Evolutionary conservation across 1,140 invertebrate species (phyloP).

Genomic region (Drosophila kurseongensis): DNA sequence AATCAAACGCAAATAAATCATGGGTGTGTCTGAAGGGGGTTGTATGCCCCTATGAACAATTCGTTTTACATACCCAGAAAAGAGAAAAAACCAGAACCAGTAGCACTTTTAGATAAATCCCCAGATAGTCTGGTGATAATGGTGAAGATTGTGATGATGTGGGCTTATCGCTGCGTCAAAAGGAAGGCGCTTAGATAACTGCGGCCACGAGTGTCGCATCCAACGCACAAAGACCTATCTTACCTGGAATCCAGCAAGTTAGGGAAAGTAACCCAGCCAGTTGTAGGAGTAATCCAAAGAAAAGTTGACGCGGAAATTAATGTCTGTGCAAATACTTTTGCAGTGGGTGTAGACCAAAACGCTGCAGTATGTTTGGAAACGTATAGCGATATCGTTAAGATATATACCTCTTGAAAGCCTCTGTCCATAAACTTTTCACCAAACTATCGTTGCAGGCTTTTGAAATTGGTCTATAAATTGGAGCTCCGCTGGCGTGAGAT

Average conservation of each 20-base stretch:
- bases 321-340: slow-evolving; percentile 42
- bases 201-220: slow-evolving; percentile 56
- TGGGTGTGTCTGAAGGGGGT: neutral
- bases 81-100: slow-evolving; percentile 26
- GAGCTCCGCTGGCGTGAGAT: slow-evolving; percentile 36
- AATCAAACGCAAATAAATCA: slow-evolving; percentile 16
- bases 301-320: slow-evolving; percentile 49
- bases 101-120: slow-evolving; percentile 65
- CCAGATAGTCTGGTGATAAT: slow-evolving; percentile 42
- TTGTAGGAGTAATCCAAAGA: slow-evolving; percentile 7
- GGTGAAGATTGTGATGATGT: slow-evolving; percentile 40
- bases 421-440: slow-evolving; percentile 1
- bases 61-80: slow-evolving; percentile 1
- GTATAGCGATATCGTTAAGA: slow-evolving; percentile 10
- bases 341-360: slow-evolving; percentile 7
- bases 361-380: slow-evolving; percentile 3
- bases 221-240: slow-evolving; percentile 31
- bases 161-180: slow-evolving; percentile 74
- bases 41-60: neutral
- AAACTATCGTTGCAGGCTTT: slow-evolving; percentile 26
- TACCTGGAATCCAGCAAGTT: slow-evolving; percentile 8
- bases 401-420: slow-evolving; percentile 5
- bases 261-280: slow-evolving; percentile 20
- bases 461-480: slow-evolving; percentile 61
- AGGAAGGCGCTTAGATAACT: slow-evolving; percentile 69